phyloP scores from a whole-genome alignment of 1,140 invertebrate genomes.

The Listronotus oregonensis region DNA sequence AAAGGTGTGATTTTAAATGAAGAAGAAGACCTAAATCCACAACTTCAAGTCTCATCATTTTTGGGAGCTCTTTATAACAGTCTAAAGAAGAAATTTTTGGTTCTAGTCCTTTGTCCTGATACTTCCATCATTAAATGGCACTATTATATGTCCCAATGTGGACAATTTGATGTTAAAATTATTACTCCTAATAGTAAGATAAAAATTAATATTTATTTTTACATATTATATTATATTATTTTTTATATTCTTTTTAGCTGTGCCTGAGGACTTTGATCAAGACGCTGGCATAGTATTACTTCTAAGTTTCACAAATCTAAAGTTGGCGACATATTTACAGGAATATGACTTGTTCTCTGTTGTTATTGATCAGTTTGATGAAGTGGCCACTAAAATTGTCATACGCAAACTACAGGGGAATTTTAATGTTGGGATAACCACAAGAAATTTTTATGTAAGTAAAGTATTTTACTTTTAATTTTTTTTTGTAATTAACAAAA shows the following conservation, averaged over 20 bases:
- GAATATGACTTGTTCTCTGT: conserved; percentile 38
- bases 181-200: conserved; percentile 28
- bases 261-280: conserved; percentile 18
- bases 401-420: conserved; percentile 41
- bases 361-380: conserved; percentile 47
- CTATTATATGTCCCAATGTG: conserved; percentile 39
- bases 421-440: conserved; percentile 49
- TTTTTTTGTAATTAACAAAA: background rate
- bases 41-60: conserved; percentile 44
- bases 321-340: conserved; percentile 32
- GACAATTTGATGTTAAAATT: conserved; percentile 36
- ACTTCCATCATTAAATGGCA: conserved; percentile 42
- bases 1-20: conserved; percentile 49
- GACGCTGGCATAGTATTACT: conserved; percentile 23
- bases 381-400: conserved; percentile 42
- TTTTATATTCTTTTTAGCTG: conserved; percentile 22
- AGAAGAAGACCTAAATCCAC: conserved; percentile 45
- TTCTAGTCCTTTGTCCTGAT: conserved; percentile 41
- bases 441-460: conserved; percentile 48
- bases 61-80: conserved; percentile 35
- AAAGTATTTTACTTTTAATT: too few species aligned
- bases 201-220: conserved; percentile 12
- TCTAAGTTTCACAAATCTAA: conserved; percentile 34
- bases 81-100: conserved; percentile 16
- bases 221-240: background rate